Evolutionary conservation across 2,888 invertebrate genomes (phyloP).

Genomic region (Nymphalis urticae): DNA sequence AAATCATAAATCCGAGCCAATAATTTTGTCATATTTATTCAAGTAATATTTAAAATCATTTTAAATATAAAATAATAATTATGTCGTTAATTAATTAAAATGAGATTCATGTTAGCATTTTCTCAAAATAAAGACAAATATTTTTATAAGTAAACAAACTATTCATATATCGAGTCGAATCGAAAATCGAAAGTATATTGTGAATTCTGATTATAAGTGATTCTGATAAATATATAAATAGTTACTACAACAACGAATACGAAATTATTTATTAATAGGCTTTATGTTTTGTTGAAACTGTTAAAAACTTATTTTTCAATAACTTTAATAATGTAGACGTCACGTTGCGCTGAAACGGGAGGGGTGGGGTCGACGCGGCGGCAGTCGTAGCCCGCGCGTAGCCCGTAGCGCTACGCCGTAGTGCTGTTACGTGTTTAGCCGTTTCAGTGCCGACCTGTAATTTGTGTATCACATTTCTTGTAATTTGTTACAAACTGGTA

Average conservation of each 20-base stretch:
- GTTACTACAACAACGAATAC: background rate
- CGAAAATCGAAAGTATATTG: too few relatives aligned
- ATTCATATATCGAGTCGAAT: too few relatives aligned
- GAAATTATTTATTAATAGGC: conserved; percentile 10
- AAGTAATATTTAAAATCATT: too few relatives aligned
- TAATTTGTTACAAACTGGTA: conserved; percentile 32
- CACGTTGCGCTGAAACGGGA: conserved; percentile 49
- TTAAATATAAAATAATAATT: too few relatives aligned
- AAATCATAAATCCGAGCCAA: too few relatives aligned
- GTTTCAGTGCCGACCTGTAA: conserved; percentile 38
- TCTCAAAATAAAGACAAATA: too few relatives aligned
- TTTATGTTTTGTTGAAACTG: conserved; percentile 17
- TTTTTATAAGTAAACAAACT: too few relatives aligned
- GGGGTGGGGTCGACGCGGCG: conserved; percentile 68
- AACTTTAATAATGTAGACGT: conserved; percentile 45
- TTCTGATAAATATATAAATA: too few relatives aligned
- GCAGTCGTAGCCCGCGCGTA: conserved; percentile 74
- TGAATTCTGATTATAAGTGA: too few relatives aligned
- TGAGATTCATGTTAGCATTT: too few relatives aligned
- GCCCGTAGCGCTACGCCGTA: conserved; percentile 67
- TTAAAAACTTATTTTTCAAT: conserved; percentile 41
- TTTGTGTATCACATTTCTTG: conserved; percentile 34
- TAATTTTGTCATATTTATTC: too few relatives aligned
- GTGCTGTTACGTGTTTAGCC: conserved; percentile 32
- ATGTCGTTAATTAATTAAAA: too few relatives aligned